Conservation (phyloP, 2,113 vertebrate genomes). For the Condylura cristata region DNA sequence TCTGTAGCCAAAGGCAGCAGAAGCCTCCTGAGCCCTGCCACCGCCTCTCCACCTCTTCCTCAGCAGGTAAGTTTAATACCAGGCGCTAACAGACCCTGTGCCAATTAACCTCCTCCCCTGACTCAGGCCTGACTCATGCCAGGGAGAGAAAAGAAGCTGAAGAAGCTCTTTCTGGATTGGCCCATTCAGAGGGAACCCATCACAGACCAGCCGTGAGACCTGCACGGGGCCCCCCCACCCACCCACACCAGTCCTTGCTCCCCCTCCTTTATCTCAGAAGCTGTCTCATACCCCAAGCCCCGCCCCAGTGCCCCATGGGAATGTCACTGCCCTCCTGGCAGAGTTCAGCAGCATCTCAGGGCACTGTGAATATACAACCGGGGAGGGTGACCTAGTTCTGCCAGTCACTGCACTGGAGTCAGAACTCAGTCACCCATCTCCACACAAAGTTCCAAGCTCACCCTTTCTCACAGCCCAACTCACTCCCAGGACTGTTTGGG, state of each 20-base stretch:
- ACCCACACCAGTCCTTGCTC: too few species aligned
- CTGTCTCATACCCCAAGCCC: background rate
- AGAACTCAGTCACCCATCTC: background rate
- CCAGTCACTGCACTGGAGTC: background rate
- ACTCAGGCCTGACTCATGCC: background rate
- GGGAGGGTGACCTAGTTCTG: background rate
- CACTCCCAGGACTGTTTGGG: background rate
- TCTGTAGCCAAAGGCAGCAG: background rate
- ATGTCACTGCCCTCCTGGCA: background rate
- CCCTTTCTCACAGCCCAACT: background rate
- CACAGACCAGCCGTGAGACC: background rate
- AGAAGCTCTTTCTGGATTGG: background rate
- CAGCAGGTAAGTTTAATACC: background rate
- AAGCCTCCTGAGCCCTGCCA: background rate
- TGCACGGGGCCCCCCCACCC: fast-evolving
- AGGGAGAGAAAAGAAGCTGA: background rate
- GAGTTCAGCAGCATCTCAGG: background rate
- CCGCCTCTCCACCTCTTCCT: background rate
- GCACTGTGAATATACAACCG: background rate
- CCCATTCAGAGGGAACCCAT: background rate
- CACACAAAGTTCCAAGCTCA: background rate
- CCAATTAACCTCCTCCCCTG: background rate
- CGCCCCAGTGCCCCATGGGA: fast-evolving
- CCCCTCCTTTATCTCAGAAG: background rate
- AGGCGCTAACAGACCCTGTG: background rate